These are phyloP conservation scores for Halcyon smyrnensis DNA, from an alignment of 2,797 vertebrate species.

Conservation along the genomic window DNA sequence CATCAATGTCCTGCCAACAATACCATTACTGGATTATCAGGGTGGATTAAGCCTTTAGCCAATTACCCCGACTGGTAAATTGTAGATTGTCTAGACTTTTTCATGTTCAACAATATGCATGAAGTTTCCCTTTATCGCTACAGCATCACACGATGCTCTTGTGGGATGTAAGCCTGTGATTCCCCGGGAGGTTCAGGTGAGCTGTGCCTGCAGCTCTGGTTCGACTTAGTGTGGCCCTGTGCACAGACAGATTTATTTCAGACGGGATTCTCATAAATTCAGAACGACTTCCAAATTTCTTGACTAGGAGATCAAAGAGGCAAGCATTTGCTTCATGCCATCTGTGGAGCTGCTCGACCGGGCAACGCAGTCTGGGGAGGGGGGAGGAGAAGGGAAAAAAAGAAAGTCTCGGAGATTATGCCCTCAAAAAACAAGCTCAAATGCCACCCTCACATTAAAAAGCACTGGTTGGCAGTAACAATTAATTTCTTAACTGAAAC, in stretches of 20 bases:
- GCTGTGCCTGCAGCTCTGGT: slow-evolving; percentile 23
- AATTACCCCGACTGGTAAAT: slow-evolving; percentile 61
- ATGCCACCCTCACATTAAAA: slow-evolving; percentile 70
- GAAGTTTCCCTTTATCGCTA: slow-evolving; percentile 53
- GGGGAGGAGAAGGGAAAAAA: slow-evolving; percentile 35
- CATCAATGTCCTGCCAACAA: slow-evolving; percentile 64
- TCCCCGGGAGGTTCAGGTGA: slow-evolving; percentile 40
- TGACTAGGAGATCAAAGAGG: slow-evolving; percentile 65
- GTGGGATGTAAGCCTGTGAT: not conserved
- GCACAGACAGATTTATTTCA: slow-evolving; percentile 60
- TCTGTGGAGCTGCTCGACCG: slow-evolving; percentile 51
- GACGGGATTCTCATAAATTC: slow-evolving; percentile 64
- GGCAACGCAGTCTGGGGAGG: slow-evolving; percentile 33
- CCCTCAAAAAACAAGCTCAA: slow-evolving; percentile 56
- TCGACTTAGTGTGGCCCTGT: slow-evolving; percentile 7
- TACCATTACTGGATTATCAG: slow-evolving; percentile 69
- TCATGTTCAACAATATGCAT: slow-evolving; percentile 51
- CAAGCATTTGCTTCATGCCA: slow-evolving; percentile 34
- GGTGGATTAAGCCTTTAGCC: slow-evolving; percentile 66
- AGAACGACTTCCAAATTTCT: slow-evolving; percentile 68
- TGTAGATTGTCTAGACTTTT: slow-evolving; percentile 68
- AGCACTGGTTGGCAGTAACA: slow-evolving; percentile 63
- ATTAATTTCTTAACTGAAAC: slow-evolving; percentile 74
- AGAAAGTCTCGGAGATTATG: slow-evolving; percentile 55
- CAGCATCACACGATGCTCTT: slow-evolving; percentile 24